phyloP scores from a whole-genome alignment of 2,797 vertebrate genomes.

The Phataginus tetradactyla region DNA sequence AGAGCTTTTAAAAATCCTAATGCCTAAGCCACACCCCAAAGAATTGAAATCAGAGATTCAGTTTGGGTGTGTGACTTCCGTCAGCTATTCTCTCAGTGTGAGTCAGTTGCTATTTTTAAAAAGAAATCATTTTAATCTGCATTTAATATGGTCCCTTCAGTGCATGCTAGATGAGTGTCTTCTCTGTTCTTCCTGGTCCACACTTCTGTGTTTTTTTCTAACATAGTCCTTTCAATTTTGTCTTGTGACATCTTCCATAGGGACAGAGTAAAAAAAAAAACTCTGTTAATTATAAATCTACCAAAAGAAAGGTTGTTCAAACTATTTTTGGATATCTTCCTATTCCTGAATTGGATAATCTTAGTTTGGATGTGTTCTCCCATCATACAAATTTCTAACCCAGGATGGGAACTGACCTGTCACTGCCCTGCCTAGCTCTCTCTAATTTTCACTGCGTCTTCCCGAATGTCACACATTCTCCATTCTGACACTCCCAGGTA shows the following conservation, averaged over 20 bases:
- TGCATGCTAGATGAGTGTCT: background rate
- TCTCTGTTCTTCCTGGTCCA: background rate
- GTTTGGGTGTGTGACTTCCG: background rate
- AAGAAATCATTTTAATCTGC: background rate
- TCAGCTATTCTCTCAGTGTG: background rate
- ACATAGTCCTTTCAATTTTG: background rate
- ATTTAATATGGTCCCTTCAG: background rate
- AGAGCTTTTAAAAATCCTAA: background rate
- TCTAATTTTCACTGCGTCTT: background rate
- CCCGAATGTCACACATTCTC: background rate
- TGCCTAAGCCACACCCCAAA: background rate
- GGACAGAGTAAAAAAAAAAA: background rate
- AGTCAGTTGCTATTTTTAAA: background rate
- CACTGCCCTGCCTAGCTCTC: background rate
- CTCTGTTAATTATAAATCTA: background rate
- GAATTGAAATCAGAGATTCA: background rate
- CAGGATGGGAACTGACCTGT: background rate
- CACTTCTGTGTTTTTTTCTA: background rate
- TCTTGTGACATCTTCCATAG: background rate
- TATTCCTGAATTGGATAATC: background rate
- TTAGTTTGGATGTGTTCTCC: background rate
- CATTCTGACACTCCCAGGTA: background rate
- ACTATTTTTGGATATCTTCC: background rate
- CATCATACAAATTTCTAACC: background rate
- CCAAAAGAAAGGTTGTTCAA: background rate